Evolutionary conservation across 2,888 invertebrate genomes (phyloP).

Genomic region (Microctonus hyperodae): DNA sequence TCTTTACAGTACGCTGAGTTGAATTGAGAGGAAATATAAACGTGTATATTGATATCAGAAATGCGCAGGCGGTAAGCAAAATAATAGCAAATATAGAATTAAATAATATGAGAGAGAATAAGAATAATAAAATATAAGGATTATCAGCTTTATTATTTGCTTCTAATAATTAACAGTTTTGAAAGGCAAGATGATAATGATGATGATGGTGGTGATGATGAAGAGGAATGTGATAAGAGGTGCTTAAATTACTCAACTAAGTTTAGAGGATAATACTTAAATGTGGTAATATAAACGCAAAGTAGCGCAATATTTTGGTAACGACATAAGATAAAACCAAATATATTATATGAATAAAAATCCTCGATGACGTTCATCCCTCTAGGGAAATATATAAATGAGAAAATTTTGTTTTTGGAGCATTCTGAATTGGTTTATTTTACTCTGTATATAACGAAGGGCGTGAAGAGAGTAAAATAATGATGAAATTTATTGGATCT

Average conservation of each 20-base stretch:
- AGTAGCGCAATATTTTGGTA: not conserved
- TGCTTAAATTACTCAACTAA: not conserved
- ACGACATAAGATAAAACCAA: not conserved
- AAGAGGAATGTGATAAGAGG: not conserved
- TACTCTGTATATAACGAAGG: slow-evolving; percentile 1
- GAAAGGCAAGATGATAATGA: not conserved
- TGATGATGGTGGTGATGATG: not conserved
- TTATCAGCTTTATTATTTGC: not conserved
- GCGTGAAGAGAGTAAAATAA: not conserved
- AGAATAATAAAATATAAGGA: not conserved
- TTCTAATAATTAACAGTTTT: not conserved
- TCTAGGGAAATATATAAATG: slow-evolving; percentile 5
- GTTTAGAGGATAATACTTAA: not conserved
- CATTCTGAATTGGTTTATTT: slow-evolving; percentile 14
- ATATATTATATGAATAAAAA: not conserved
- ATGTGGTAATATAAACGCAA: not conserved
- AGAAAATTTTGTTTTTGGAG: not conserved
- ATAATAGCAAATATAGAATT: not conserved
- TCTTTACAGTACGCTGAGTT: not conserved
- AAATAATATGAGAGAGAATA: not conserved
- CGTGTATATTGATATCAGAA: not conserved
- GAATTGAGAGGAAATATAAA: not conserved
- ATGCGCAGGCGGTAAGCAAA: not conserved
- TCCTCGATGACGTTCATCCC: not conserved
- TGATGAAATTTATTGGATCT: slow-evolving; percentile 21